Base-by-base conservation (phyloP, 1,140 invertebrate species). In the Lordiphosa clarofinis region DNA sequence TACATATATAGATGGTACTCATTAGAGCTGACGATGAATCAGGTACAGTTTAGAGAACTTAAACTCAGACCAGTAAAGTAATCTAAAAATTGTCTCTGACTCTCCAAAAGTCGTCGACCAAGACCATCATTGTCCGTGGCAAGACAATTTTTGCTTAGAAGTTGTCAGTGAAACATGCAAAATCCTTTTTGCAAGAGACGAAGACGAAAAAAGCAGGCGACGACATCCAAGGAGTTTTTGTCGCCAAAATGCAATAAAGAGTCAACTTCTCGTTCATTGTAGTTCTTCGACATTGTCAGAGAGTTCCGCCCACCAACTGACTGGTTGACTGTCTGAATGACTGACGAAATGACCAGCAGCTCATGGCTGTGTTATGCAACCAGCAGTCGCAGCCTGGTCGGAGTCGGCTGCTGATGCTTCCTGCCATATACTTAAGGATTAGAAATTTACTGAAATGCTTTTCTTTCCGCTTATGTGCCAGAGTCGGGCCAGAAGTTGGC, bases 361-460 rank as follows among this genome's bases (percentile, higher is more conserved):
- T 50, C 48, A 59, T 48, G 49, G 40, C 33, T 54, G 36, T 21
- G 50, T 69, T 69, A 69, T 61, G 66, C 65, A 69, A 69, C 31
- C 56, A 49, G 59, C 46, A 43, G 56, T 43, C 44, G 46, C 65
- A 42, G 19, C 31, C 49, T 37, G 48, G 47, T 49, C 47, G 53
- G 55, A 61, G 52, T 33, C 28, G 31, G 47, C 58, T 49, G 55
- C 67, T 82, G 76, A 82, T 68, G 76, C 71, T 72, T 76, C 76
- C 75, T 76, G 76, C 69, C 78, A 84, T 84, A 84, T 84, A 84
- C 78, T 84, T 84, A 84, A 84, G 78, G 78, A 84, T 84, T 84
- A 84, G 78, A 84, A 84, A 84, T 84, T 84, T 84, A 84, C 73
- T 84, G 78, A 86, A 84, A 82, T 82, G 70, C 65, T 79, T 66